These are phyloP conservation scores for Catagonus wagneri DNA, from an alignment of 2,113 vertebrate genomes.

Conservation along the genomic window DNA sequence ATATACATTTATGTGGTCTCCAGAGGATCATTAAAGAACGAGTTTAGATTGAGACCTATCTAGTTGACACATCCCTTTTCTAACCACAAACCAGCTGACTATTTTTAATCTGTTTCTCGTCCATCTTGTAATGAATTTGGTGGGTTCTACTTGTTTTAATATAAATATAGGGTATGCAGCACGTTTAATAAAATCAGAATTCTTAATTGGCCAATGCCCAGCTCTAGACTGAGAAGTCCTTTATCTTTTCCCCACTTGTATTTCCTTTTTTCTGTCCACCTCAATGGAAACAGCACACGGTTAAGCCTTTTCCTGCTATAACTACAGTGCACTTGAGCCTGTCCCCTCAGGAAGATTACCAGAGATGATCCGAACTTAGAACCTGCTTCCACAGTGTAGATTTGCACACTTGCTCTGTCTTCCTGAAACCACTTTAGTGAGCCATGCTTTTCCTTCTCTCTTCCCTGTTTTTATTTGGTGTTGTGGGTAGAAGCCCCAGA, in stretches of 20 bases:
- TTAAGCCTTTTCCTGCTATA: not conserved
- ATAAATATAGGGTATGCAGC: constrained; percentile 63
- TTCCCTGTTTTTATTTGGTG: not conserved
- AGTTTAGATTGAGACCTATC: constrained; percentile 56
- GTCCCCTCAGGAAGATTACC: not conserved
- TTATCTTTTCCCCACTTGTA: not conserved
- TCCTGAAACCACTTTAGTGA: constrained; percentile 75
- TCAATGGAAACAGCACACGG: not conserved
- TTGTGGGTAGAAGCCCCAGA: not conserved
- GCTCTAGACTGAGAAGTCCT: constrained; percentile 30
- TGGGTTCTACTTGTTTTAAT: constrained; percentile 59
- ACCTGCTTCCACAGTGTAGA: constrained; percentile 48
- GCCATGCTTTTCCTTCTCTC: constrained; percentile 58
- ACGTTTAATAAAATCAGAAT: constrained; percentile 45
- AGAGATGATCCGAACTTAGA: not conserved
- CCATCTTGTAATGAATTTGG: constrained; percentile 63
- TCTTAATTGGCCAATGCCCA: constrained; percentile 45
- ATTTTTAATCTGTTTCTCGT: constrained; percentile 64
- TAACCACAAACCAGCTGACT: constrained; percentile 54
- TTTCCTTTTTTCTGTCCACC: not conserved
- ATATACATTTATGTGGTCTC: not conserved
- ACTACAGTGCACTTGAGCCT: not conserved
- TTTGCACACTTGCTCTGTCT: constrained; percentile 76
- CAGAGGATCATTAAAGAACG: constrained; percentile 47
- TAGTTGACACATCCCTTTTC: constrained; percentile 16